Evolutionary conservation across 2,797 vertebrate species (phyloP), one percentile per base, ranked within the genome.

Genomic region (Artibeus lituratus): DNA sequence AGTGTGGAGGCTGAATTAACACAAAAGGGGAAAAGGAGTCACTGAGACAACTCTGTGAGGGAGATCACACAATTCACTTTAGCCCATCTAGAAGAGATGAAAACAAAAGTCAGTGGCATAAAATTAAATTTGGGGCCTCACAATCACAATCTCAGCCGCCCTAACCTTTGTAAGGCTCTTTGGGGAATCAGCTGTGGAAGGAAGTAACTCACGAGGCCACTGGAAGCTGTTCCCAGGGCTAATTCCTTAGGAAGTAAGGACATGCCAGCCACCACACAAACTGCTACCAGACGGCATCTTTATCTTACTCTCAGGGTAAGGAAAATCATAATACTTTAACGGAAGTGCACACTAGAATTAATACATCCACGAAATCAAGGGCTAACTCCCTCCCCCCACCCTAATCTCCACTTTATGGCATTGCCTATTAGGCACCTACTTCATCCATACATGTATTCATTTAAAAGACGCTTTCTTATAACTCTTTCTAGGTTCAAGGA

Each of bases 391-490:
- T 73, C 4, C 9, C 39, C 2, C 15, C 8, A 59, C 22, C 44
- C 29, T 49, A 70, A 93, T 11, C 37, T 87, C 73, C 15, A 77
- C 62, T 82, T 97, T 78, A 90, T 7, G 10, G 62, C 72, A 42
- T 53, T 81, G 32, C 74, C n/a, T 62, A 51, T 49, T 53, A 53
- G 12, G 18, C 37, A 69, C 37, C 74, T 82, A 73, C 37, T 89
- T 94, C 39, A 83, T 95, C 44, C 55, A 67, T 2, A 87, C 49
- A 91, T 55, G 12, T 53, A 76, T 51, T 80, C 73, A 80, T 73
- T 49, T 95, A 39, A 87, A 59, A 91, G 22, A 89, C 80, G 72
- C 87, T 90, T 95, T 96, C 69, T 90, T 85, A 89, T 55, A 12
- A 73, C 10, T 93, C 44, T 83, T 92, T 59, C 32, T 67, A 53